Evolutionary conservation across 2,113 vertebrate species (phyloP), one percentile per base, ranked within the genome.

Genomic region (Petromus typicus): DNA sequence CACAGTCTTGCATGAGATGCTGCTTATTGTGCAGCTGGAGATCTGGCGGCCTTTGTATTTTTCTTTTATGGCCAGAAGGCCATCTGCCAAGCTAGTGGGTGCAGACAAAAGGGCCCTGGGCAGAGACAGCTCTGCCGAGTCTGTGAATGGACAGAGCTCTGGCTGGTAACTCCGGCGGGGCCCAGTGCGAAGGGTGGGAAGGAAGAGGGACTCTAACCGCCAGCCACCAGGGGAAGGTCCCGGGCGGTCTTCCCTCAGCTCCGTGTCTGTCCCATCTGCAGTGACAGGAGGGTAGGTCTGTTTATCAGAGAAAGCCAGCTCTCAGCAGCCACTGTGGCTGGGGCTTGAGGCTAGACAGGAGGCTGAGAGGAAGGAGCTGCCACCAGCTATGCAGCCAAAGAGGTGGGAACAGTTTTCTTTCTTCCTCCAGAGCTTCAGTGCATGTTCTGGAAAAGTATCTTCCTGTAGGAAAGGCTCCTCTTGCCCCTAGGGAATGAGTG

Each of bases 1-100:
- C 48, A 10, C 10, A 14, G 40, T 37, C 54, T 61, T 14, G 63
- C 18, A 10, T 30, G 8, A n/a, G 43, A 56, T 43, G 43, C 78
- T 88, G 66, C 37, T 51, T 18, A 34, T 71, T 76, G 27, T 63
- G 63, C 57, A 75, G 89, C 56, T 80, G 69, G 37, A 34, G 75
- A 81, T 89, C 57, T 81, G 73, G 86, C 64, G 7, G 89, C 85
- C 69, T 81, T 81, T 78, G 75, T 54, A 25, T 12, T 87, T 86
- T 78, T 61, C 30, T 34, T 80, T 86, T 32, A 56, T n/a, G 57
- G 81, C 45, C 34, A 75, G 92, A 51, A 67, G 57, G n/a, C 73
- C 66, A 81, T 75, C 40, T 84, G 80, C 93, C 86, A 92, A 75
- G 43, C 17, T 1, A 59, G 85, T 89, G 84, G 30, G 13, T 22